phyloP scores from a whole-genome alignment of 2,113 vertebrate genomes.

The Parus major region DNA sequence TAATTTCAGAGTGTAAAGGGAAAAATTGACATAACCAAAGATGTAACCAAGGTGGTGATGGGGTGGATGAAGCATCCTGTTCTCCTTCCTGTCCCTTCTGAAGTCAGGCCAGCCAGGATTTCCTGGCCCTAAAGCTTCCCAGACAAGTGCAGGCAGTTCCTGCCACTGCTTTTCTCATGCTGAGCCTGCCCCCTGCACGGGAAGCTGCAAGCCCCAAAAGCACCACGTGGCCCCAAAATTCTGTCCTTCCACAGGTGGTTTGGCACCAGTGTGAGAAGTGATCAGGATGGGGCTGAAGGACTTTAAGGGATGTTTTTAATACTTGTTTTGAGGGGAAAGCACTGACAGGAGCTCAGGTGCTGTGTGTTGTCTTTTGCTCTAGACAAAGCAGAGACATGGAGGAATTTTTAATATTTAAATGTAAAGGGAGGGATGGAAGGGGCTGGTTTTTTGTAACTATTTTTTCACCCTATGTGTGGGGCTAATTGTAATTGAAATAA shows the following conservation, averaged over 20 bases:
- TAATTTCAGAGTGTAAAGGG: not conserved
- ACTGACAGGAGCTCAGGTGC: not conserved
- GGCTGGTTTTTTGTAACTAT: constrained; percentile 46
- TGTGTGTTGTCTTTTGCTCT: not conserved
- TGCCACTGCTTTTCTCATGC: not conserved
- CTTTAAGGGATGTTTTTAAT: not conserved
- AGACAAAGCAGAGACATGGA: not conserved
- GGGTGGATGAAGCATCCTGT: not conserved
- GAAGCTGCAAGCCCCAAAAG: not conserved
- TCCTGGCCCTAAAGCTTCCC: not conserved
- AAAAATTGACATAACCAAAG: constrained; percentile 9
- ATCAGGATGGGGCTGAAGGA: not conserved
- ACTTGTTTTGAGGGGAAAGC: not conserved
- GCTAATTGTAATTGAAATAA: constrained; percentile 68
- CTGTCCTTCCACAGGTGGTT: rapidly evolving
- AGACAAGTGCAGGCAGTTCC: not conserved
- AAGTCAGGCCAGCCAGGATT: not conserved
- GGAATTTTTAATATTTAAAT: constrained; percentile 30
- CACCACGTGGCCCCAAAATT: not conserved
- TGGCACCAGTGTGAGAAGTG: not conserved
- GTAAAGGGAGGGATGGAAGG: constrained; percentile 13
- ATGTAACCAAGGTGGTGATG: not conserved
- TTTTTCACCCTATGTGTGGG: constrained; percentile 42
- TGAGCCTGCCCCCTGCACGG: rapidly evolving
- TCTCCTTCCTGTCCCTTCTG: not conserved